phyloP scores from a whole-genome alignment of 2,113 vertebrate genomes.

The Terrapene triunguis region DNA sequence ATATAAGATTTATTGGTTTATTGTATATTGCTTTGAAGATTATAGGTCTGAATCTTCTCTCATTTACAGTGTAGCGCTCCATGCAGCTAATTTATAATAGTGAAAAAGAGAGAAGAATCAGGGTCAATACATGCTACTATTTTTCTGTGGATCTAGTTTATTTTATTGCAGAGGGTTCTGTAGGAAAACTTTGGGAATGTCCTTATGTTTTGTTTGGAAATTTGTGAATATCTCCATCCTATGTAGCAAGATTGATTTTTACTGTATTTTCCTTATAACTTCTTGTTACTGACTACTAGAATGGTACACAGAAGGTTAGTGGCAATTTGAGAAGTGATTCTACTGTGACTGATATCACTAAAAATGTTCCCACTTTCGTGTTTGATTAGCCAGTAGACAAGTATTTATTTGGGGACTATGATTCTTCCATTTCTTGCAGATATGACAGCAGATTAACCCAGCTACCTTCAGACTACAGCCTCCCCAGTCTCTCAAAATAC shows the following conservation, averaged over 20 bases:
- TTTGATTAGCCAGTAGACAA: background rate
- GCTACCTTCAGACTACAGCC: background rate
- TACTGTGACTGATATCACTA: background rate
- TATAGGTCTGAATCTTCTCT: background rate
- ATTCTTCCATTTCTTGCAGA: background rate
- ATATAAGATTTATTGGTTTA: background rate
- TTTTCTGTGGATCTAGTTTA: background rate
- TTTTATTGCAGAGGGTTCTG: background rate
- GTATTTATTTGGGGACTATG: background rate
- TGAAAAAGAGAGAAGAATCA: conserved; percentile 7
- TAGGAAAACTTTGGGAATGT: background rate
- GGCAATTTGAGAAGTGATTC: background rate
- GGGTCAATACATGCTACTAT: background rate
- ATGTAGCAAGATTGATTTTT: background rate
- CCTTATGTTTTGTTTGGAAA: background rate
- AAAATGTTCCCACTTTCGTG: background rate
- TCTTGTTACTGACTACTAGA: background rate
- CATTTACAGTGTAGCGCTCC: background rate
- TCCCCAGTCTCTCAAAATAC: background rate
- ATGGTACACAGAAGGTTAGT: background rate
- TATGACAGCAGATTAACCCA: background rate
- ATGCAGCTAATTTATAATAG: background rate
- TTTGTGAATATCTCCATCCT: background rate
- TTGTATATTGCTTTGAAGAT: conserved; percentile 13
- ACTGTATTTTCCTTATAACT: background rate